phyloP scores from a whole-genome alignment of 2,888 invertebrate genomes.

The Acheta domesticus region DNA sequence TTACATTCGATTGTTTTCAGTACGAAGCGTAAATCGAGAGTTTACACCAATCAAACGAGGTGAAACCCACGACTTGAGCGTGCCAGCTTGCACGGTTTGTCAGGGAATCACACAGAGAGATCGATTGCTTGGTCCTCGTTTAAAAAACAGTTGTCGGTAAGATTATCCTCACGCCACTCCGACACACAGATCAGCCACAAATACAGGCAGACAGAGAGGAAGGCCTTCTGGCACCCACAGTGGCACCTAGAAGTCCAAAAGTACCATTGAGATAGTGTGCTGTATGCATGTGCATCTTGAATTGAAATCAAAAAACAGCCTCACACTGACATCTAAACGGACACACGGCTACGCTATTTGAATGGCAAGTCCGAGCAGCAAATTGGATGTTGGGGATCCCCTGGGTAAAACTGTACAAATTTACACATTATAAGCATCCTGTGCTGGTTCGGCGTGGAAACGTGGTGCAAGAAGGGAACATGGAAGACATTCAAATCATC shows the following conservation, averaged over 20 bases:
- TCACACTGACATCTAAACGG: slow-evolving; percentile 39
- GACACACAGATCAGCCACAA: slow-evolving; percentile 37
- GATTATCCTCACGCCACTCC: slow-evolving; percentile 37
- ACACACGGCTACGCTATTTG: slow-evolving; percentile 38
- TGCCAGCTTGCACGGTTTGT: slow-evolving; percentile 18
- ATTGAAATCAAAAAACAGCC: slow-evolving; percentile 36
- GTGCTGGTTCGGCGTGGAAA: slow-evolving; percentile 38
- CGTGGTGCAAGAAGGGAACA: slow-evolving; percentile 40
- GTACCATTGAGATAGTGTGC: slow-evolving; percentile 36
- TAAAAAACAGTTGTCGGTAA: slow-evolving; percentile 31
- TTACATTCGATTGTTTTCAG: slow-evolving; percentile 35
- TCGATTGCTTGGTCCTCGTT: slow-evolving; percentile 38
- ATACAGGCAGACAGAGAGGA: slow-evolving; percentile 35
- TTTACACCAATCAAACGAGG: slow-evolving; percentile 37
- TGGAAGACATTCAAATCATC: slow-evolving; percentile 41
- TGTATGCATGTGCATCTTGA: slow-evolving; percentile 36
- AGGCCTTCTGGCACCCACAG: slow-evolving; percentile 25
- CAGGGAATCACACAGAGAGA: slow-evolving; percentile 28
- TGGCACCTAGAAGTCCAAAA: slow-evolving; percentile 28
- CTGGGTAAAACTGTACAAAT: slow-evolving; percentile 35
- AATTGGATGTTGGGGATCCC: slow-evolving; percentile 29
- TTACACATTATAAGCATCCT: slow-evolving; percentile 36
- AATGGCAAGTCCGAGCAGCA: slow-evolving; percentile 37
- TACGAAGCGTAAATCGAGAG: slow-evolving; percentile 37
- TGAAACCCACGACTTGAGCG: slow-evolving; percentile 21